Evolutionary conservation across 2,888 invertebrate species (phyloP).

Genomic region (Panorpa germanica): DNA sequence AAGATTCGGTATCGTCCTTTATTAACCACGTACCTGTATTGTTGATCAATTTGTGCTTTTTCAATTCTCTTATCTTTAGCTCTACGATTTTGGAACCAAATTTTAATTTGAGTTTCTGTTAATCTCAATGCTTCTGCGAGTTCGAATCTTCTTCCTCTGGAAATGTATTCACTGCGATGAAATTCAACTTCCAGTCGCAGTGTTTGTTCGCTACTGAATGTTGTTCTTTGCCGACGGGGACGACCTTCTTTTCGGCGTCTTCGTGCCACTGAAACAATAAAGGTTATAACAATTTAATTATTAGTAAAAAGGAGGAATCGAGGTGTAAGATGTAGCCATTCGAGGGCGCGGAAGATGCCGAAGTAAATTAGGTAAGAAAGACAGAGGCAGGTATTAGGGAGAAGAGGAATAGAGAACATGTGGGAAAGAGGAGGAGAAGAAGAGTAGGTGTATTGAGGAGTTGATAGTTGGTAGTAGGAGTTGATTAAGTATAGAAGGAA

Average conservation of each 20-base stretch:
- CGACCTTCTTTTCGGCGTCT: constrained; percentile 71
- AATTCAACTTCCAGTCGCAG: constrained; percentile 79
- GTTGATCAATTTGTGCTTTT: constrained; percentile 88
- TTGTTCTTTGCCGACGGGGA: constrained; percentile 78
- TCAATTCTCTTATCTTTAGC: constrained; percentile 94
- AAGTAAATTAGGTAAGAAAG: no score
- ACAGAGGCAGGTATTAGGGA: no score
- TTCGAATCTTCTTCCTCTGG: constrained; percentile 64
- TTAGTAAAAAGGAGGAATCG: no score
- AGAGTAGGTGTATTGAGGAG: no score
- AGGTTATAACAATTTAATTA: no score
- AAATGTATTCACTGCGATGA: constrained; percentile 82
- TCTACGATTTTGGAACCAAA: constrained; percentile 86
- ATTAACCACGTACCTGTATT: constrained; percentile 55
- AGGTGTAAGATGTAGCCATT: no score
- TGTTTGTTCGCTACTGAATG: constrained; percentile 88
- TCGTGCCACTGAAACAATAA: constrained; percentile 70
- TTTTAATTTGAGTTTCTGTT: constrained; percentile 71
- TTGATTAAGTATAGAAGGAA: no score
- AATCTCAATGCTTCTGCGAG: constrained; percentile 47
- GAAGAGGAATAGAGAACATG: no score
- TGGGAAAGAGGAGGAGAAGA: no score
- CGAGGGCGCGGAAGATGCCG: no score
- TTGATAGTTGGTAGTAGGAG: no score
- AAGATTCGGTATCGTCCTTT: no score